Evolutionary conservation across 2,113 vertebrate genomes (phyloP), one percentile per base, ranked within the genome.

Genomic region (Anarhynchus alexandrinus): DNA sequence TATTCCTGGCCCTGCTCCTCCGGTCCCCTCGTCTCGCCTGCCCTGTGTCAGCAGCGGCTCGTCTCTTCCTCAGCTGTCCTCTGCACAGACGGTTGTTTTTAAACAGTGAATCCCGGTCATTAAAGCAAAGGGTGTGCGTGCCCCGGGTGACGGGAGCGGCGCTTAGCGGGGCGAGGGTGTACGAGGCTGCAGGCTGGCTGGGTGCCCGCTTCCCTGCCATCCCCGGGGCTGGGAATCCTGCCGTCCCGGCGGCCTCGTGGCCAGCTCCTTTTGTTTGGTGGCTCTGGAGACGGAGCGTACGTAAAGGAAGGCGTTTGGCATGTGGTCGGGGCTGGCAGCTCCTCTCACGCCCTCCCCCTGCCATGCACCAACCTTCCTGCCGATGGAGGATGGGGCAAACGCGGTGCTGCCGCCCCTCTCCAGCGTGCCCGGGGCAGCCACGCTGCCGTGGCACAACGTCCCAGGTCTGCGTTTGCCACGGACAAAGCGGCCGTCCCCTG

Each of bases 371-470:
- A 34, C 51, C 82, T 22, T 40, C 30, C 23, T 1, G 15, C 9
- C 34, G 49, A 15, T 14, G 61, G 61, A 49, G 71, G 43, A 30
- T 0, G 13, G 64, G 29, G 57, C 26, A 6, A 22, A 10, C 0
- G 3, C 1, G 2, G 18, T 4, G 15, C 36, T 11, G 18, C 57
- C 61, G 30, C 32, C 32, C 51, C n/a, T 70, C 42, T 45, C 64
- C 57, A 10, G 42, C 12, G 3, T 2, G 2, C 52, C 42, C 4
- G 1, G 34, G 34, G 26, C 36, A 38, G n/a, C 67, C 6, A 0
- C 66, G 26, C 47, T 13, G 45, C 55, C 1, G 4, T 22, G 72
- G 47, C 54, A 19, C 6, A 11, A 55, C 12, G 21, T 55, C 47
- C 40, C 12, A 18, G 66, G n/a, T 36, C 30, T 3, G 4, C 18